Evolutionary conservation across 2,888 invertebrate species (phyloP), one percentile per base, ranked within the genome.

Genomic region (Synergus laeviventris): DNA sequence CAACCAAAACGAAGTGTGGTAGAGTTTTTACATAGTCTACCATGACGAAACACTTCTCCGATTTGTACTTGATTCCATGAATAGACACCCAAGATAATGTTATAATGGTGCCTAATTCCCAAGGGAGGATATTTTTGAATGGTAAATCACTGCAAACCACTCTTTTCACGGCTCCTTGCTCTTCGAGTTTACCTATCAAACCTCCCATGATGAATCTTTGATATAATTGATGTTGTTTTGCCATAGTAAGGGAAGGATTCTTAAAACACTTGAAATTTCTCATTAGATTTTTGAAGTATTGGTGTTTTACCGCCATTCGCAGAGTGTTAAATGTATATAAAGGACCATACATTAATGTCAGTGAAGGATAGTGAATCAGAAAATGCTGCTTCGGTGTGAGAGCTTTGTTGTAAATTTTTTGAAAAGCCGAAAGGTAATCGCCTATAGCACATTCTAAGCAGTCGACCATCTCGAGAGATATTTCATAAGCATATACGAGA

Each of bases 271-370:
- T 74, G 9, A 18, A 24, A 74, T 77, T 77, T 14, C 74, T 54
- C 64, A 74, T 64, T 4, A 74, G n/a, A 38, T 74, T 56, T 49
- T 74, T 76, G 21, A 76, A 76, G 49, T 24, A 76, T 64, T 76
- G 76, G 31, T 76, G 76, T 64, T 66, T 76, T 11, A 74, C 62
- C 39, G 74, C 74, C 21, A 38, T 45, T 39, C 76, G 45, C 5
- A 76, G 54, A 21, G 76, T 76, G 24, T 76, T 74, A 16, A 38
- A 74, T 8, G 73, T 39, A 61, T 76, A 73, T 16, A 73, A 39
- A 36, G 61, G 62, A 8, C 24, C n/a, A n/a, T n/a, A n/a, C 59
- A 24, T 18, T 3, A 74, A 61, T 14, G 49, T 76, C 1, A 61
- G 2, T 56, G 60, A 24, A 18, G 74, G 73, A 59, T 76, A 42